Evolutionary conservation across 1,140 invertebrate species (phyloP).

Genomic region (Micrasema minimum): DNA sequence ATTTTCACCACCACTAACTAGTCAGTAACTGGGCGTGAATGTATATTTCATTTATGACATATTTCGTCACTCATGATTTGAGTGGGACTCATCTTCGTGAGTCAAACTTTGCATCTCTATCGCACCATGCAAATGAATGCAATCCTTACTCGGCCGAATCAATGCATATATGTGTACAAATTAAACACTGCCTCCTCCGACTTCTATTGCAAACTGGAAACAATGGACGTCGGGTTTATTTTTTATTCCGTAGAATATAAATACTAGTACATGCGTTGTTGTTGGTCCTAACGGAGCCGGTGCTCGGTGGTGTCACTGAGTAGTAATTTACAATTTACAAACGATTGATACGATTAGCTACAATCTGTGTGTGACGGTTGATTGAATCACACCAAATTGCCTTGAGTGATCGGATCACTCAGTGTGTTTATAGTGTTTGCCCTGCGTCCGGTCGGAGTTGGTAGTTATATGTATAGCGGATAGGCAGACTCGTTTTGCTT

Average conservation of each 20-base stretch:
- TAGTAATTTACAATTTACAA: conserved; percentile 26
- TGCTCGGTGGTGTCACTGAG: background rate
- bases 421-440: too few species aligned
- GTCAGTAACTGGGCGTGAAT: too few species aligned
- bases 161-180: background rate
- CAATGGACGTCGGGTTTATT: conserved; percentile 6
- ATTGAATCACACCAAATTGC: conserved; percentile 25
- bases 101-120: conserved; percentile 5
- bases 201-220: background rate
- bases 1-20: too few species aligned
- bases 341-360: conserved; percentile 16
- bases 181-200: conserved; percentile 6
- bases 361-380: conserved; percentile 8
- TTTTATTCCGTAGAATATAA: background rate
- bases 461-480: background rate
- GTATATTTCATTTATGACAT: too few species aligned
- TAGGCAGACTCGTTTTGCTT: background rate
- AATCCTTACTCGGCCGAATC: background rate
- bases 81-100: conserved; percentile 4
- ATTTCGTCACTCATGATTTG: background rate
- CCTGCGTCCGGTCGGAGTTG: background rate
- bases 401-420: conserved; percentile 7
- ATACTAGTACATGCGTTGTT: background rate
- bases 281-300: conserved; percentile 1
- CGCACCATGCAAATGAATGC: background rate